phyloP scores from a whole-genome alignment of 2,888 invertebrate species.

The Parasteatoda lunata region DNA sequence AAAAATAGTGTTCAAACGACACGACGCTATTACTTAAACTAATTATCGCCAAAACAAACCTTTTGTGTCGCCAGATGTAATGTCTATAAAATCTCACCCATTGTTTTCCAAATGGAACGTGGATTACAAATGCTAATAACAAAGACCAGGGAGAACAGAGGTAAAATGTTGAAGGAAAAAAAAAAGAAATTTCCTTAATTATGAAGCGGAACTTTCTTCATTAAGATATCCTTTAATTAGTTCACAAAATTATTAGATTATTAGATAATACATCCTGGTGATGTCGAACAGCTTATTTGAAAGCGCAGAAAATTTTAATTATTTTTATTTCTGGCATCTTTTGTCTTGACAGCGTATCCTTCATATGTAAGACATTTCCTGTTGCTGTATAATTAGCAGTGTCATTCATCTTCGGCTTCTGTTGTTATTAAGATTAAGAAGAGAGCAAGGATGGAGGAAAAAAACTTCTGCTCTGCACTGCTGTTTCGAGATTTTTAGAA shows the following conservation, averaged over 20 bases:
- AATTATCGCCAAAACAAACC: no score
- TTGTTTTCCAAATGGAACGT: conserved; percentile 2
- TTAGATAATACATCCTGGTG: conserved; percentile 45
- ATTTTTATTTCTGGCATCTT: neutral
- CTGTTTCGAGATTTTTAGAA: no score
- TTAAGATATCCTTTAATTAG: conserved; percentile 51
- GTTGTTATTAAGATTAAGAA: conserved; percentile 17
- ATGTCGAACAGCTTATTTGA: neutral
- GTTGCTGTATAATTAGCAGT: conserved; percentile 40
- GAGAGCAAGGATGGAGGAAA: no score
- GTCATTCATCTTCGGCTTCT: conserved; percentile 15
- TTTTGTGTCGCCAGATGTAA: no score
- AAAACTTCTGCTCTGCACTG: no score
- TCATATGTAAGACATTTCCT: conserved; percentile 40
- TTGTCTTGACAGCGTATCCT: conserved; percentile 28
- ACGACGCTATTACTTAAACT: no score
- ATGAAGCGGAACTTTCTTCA: conserved; percentile 33
- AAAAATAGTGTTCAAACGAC: no score
- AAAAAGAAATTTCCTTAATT: conserved; percentile 32
- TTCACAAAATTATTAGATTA: conserved; percentile 45
- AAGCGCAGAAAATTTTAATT: neutral
- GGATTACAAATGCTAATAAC: conserved; percentile 7
- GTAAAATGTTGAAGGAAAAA: neutral
- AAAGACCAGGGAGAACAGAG: neutral
- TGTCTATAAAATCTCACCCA: neutral